These are phyloP conservation scores for Drosophila serrata DNA, from an alignment of 1,140 invertebrate genomes.

Conservation along the genomic window DNA sequence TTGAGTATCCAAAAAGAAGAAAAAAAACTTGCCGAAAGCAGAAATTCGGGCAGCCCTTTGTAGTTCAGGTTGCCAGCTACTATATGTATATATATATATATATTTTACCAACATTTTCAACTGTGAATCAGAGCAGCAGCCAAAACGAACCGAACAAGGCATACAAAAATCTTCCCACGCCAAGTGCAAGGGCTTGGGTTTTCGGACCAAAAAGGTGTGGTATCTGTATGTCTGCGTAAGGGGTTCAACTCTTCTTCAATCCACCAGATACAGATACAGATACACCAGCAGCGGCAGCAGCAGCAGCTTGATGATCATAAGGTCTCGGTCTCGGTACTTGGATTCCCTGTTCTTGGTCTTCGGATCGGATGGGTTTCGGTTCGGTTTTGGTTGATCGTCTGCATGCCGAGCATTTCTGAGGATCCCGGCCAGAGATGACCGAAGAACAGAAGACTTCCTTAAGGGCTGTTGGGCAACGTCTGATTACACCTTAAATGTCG, in stretches of 20 bases:
- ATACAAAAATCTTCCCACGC: constrained; percentile 85
- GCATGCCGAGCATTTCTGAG: constrained; percentile 79
- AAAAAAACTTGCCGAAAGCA: constrained; percentile 31
- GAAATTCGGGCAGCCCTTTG: constrained; percentile 58
- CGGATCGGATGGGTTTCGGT: constrained; percentile 15
- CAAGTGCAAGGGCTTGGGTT: constrained; percentile 76
- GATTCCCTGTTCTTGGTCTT: constrained; percentile 4
- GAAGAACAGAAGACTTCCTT: constrained; percentile 72
- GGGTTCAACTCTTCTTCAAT: constrained; percentile 21
- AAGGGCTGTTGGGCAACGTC: constrained; percentile 73
- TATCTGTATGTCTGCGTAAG: constrained; percentile 36
- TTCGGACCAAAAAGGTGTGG: constrained; percentile 73
- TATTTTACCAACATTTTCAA: constrained; percentile 33
- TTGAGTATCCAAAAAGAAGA: constrained; percentile 4
- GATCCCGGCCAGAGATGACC: constrained; percentile 38
- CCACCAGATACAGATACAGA: constrained; percentile 34
- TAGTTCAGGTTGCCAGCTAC: constrained; percentile 49
- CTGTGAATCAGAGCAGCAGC: constrained; percentile 78
- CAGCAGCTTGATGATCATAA: constrained; percentile 61
- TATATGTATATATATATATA: constrained; percentile 5
- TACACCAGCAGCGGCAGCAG: constrained; percentile 15
- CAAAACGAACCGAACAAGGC: constrained; percentile 26
- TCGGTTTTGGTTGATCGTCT: constrained; percentile 37
- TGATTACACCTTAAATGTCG: constrained; percentile 82
- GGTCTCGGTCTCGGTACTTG: constrained; percentile 13